Evolutionary conservation across 1,140 invertebrate genomes (phyloP).

Genomic region (Bicyclus anynana): DNA sequence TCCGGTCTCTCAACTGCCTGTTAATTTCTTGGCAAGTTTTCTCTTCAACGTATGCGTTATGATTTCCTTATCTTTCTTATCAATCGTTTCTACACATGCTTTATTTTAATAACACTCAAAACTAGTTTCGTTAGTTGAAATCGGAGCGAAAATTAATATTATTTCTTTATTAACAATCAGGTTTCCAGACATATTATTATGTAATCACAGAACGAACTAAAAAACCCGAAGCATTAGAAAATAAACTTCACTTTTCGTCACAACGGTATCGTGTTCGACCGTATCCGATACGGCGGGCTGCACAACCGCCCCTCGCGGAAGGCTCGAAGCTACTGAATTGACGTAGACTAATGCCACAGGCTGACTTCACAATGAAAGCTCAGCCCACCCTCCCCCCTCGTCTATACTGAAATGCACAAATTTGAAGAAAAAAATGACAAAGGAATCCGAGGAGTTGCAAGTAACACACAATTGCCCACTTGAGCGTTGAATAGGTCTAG

Average conservation of each 20-base stretch:
- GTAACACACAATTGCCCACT: conserved; percentile 45
- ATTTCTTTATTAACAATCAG: neutral
- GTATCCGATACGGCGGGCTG: conserved; percentile 15
- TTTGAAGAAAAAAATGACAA: conserved; percentile 51
- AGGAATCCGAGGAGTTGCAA: conserved; percentile 51
- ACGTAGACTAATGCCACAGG: conserved; percentile 28
- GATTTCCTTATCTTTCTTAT: conserved; percentile 20
- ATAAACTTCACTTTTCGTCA: conserved; percentile 23
- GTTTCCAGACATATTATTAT: conserved; percentile 26
- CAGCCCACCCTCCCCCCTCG: conserved; percentile 43
- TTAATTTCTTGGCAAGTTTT: conserved; percentile 13
- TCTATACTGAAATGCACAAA: conserved; percentile 64
- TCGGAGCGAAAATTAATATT: neutral
- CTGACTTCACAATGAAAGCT: conserved; percentile 50
- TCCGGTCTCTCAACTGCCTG: conserved; percentile 8
- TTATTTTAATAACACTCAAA: conserved; percentile 12
- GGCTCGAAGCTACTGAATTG: conserved; percentile 58
- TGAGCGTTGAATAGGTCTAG: conserved; percentile 34
- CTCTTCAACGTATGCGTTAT: conserved; percentile 12
- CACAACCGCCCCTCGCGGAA: conserved; percentile 51
- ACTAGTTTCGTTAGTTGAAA: conserved; percentile 8
- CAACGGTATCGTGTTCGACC: conserved; percentile 8
- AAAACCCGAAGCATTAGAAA: conserved; percentile 6
- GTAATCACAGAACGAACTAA: neutral
- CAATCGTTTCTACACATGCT: conserved; percentile 16